Conservation (phyloP, 2,797 vertebrate species). For the Oophaga sylvatica region DNA sequence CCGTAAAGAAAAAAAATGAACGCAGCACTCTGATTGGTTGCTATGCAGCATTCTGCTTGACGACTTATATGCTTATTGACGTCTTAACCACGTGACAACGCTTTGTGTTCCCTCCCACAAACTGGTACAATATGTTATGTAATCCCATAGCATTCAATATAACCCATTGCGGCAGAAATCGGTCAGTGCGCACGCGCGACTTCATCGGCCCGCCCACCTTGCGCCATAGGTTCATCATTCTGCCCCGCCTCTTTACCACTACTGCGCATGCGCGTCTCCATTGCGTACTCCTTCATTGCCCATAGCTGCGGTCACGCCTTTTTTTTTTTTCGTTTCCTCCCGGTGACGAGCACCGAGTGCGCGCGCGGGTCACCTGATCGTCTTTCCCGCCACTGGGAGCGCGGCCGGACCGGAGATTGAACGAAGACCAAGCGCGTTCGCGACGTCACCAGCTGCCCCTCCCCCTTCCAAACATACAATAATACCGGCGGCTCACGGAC, state of each 20-base stretch:
- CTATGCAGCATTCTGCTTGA: too few species aligned
- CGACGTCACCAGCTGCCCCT: conserved; percentile 35
- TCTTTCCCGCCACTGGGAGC: conserved; percentile 68
- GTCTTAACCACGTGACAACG: too few species aligned
- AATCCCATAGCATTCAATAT: background rate
- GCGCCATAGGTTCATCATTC: background rate
- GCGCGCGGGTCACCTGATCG: conserved; percentile 53
- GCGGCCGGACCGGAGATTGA: conserved; percentile 71
- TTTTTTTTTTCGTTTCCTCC: background rate
- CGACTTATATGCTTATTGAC: too few species aligned
- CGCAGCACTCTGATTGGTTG: background rate
- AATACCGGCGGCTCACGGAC: conserved; percentile 5
- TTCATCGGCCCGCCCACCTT: background rate
- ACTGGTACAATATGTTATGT: background rate
- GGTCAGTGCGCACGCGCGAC: background rate
- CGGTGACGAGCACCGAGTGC: background rate
- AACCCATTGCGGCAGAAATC: background rate
- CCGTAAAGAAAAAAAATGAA: background rate
- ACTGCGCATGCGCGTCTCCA: conserved; percentile 5
- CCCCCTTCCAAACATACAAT: conserved; percentile 1
- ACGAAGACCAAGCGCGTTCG: conserved; percentile 33
- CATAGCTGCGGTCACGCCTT: background rate
- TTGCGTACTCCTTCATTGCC: background rate
- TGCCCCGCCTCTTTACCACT: too few species aligned
- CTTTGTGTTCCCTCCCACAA: too few species aligned